These are phyloP conservation scores for Neoitamus cyanurus DNA, from an alignment of 2,888 invertebrate species.

Conservation along the genomic window DNA sequence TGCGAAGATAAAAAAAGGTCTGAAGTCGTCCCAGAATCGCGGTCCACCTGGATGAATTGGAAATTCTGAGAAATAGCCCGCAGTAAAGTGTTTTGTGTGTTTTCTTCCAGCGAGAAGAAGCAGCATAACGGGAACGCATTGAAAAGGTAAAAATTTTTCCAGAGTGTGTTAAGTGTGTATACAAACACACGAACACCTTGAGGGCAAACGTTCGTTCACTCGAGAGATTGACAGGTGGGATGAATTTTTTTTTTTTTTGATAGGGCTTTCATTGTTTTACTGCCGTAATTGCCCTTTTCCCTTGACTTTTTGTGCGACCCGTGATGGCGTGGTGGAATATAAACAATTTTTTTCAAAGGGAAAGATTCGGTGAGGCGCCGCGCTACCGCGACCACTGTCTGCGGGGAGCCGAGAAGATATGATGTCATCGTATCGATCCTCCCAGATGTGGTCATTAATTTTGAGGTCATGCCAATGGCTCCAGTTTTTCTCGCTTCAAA, in stretches of 20 bases:
- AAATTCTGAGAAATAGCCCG: background rate
- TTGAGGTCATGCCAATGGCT: background rate
- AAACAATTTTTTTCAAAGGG: background rate
- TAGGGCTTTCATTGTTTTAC: background rate
- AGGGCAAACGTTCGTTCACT: slow-evolving; percentile 7
- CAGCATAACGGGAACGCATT: background rate
- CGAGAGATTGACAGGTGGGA: slow-evolving; percentile 35
- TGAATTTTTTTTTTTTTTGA: background rate
- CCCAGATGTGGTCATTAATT: slow-evolving; percentile 7
- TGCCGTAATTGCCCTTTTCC: slow-evolving; percentile 4
- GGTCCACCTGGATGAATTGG: background rate
- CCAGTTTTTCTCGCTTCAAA: background rate
- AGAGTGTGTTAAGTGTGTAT: background rate
- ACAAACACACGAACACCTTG: slow-evolving; percentile 17
- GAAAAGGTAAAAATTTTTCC: background rate
- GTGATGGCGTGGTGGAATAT: background rate
- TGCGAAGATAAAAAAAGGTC: background rate
- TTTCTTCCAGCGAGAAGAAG: background rate
- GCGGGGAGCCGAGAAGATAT: background rate
- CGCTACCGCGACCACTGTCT: background rate
- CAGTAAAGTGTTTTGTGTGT: background rate
- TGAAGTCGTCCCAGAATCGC: background rate
- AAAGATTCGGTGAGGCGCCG: background rate
- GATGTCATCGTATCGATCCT: slow-evolving; percentile 38
- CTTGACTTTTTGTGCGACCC: background rate